Evolutionary conservation across 2,113 vertebrate species (phyloP), one percentile per base, ranked within the genome.

Genomic region (Hypanus sabinus): DNA sequence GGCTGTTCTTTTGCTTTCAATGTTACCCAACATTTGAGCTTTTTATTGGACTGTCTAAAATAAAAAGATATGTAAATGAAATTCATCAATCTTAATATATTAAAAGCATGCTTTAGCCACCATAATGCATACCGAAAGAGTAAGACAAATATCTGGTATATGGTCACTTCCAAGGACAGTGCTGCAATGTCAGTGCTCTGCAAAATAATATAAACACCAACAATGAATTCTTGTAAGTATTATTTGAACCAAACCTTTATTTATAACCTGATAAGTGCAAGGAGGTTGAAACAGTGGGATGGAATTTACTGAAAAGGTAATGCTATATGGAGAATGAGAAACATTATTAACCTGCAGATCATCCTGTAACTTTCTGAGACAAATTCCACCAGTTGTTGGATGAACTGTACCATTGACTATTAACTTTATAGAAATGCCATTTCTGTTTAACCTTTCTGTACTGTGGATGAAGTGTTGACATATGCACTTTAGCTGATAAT

Each of bases 191-290:
- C 88, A 33, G 4, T 36, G n/a, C 88, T 70, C 65, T 65, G 30
- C 88, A 68, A 91, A 83, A 91, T 91, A 85, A 79, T 38, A 27
- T 60, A 70, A 92, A 36, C 38, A 70, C n/a, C 62, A 68, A 70
- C 36, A 65, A n/a, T 60, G 68, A 60, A 11, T 87, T 60, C 30
- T 87, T 11, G 83, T 30, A 92, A 33, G 27, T 33, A 62, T 24
- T n/a, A 16, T 62, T 68, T 91, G 88, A 68, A 60, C 10, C 27
- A 60, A 87, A 60, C 10, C 27, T 9, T 87, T 60, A 60, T 60
- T 18, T 87, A 87, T 24, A 85, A 85, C 27, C 27, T 30, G 24
- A 27, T 57, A 24, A 30, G 57, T 81, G 46, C 24, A 38, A 18
- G 79, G 38, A 38, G 36, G 38, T 24, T 81, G 38, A 22, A n/a